Base-by-base conservation (phyloP, 2,888 invertebrate genomes). In the Ethmia dodecea region DNA sequence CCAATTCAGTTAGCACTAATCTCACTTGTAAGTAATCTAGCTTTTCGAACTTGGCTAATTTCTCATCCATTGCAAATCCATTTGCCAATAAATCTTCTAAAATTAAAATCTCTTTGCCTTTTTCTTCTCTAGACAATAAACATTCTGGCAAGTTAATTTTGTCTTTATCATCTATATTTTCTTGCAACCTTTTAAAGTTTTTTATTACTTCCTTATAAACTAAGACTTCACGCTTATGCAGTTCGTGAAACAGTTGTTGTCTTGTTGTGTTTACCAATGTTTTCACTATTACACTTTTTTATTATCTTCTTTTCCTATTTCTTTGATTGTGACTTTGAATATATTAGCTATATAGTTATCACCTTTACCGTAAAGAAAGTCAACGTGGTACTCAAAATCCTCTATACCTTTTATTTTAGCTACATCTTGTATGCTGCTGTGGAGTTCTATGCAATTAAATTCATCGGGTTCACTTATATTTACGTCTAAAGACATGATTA, bases 381-480 rank as follows among this genome's bases (percentile, higher is more conserved):
- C 79, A 0, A 83, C 80, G 14, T 74, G 70, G 42, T 84, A 84
- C 2, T 55, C 57, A 25, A 79, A 78, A 38, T 79, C 62, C 10
- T 61, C 37, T n/a, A 78, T 60, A 3, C 60, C 54, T 33, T 66
- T 60, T 4, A 58, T 34, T 22, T 52, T 48, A 0, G 78, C 75
- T 1, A 74, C 58, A 36, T 65, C 54, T 56, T 71, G 41, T 5
- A 83, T 62, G 12, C 63, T 66, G 42, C 43, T 60, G 36, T 84
- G 83, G 4, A 84, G 56, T 63, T 80, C 75, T 13, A 49, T 38
- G 38, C 67, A 67, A 13, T 80, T 77, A 40, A 83, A 81, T 35
- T 81, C 81, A 22, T 80, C 81, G 1, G 79, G 76, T 56, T 84
- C 81, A 61, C 78, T 78, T 31, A 78, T 56, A 47, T 83, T 77